A percentile compares a stretch with the other conserved stretches of the same genome.
Evolutionary conservation across 1,140 invertebrate genomes (phyloP).

Genomic region (Rhysida immarginata): DNA sequence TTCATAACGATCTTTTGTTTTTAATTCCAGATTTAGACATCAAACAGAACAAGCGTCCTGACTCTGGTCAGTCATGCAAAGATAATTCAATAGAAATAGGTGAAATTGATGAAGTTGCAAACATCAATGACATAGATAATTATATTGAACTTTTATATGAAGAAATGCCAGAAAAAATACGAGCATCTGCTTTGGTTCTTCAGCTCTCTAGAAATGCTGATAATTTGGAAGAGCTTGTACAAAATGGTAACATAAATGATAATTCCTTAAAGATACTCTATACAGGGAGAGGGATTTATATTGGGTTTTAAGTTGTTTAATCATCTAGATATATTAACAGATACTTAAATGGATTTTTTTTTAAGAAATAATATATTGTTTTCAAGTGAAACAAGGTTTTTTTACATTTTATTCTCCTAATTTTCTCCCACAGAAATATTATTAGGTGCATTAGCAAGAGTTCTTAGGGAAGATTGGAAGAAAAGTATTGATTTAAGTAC

Average conservation of each 20-base stretch:
- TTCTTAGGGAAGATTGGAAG: conserved; percentile 92
- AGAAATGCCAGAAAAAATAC: conserved; percentile 79
- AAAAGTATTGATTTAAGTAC: conserved; percentile 88
- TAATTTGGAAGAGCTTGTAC: conserved; percentile 80
- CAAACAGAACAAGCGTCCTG: conserved; percentile 7
- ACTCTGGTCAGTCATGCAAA: conserved; percentile 24
- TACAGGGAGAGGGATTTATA: too few species aligned
- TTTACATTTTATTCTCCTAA: conserved; percentile 14
- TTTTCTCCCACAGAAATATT: conserved; percentile 60
- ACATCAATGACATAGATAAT: conserved; percentile 56
- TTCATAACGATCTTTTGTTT: too few species aligned
- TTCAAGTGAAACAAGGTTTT: too few species aligned
- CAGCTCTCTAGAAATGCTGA: conserved; percentile 81
- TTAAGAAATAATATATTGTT: too few species aligned
- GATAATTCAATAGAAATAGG: conserved; percentile 23
- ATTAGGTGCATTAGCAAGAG: conserved; percentile 81
- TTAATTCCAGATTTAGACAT: background rate
- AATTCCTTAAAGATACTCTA: too few species aligned
- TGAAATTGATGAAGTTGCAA: conserved; percentile 43
- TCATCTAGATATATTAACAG: too few species aligned
- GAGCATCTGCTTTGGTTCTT: conserved; percentile 78
- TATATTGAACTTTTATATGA: conserved; percentile 96
- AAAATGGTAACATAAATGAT: too few species aligned
- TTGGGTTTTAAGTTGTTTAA: too few species aligned
- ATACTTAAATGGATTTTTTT: too few species aligned